Percentiles rank a stretch among this genome's conserved stretches.
phyloP scores from a whole-genome alignment of 2,113 vertebrate genomes.

The Pelusios castaneus region DNA sequence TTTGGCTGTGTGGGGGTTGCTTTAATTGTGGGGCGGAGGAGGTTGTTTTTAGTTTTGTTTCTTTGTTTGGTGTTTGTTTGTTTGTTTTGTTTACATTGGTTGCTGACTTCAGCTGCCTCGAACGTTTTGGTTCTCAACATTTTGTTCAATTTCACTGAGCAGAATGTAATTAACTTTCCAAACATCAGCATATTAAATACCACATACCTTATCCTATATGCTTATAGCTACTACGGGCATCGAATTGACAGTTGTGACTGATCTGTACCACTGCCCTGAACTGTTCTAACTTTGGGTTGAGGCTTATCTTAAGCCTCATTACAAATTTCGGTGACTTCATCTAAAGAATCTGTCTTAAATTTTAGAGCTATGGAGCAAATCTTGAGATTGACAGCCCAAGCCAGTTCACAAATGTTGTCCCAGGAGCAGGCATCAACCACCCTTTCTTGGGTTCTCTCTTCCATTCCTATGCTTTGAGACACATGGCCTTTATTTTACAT shows the following conservation, averaged over 20 bases:
- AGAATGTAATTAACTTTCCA: neutral
- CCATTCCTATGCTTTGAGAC: neutral
- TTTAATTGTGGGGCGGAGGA: neutral
- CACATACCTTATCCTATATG: rapidly evolving
- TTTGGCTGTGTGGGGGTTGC: neutral
- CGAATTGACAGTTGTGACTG: neutral
- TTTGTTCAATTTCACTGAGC: neutral
- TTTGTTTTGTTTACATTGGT: neutral
- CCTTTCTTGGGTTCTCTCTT: neutral
- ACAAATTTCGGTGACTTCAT: neutral
- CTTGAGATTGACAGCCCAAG: neutral
- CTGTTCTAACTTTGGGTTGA: neutral
- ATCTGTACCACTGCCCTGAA: neutral
- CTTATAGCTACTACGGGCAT: neutral
- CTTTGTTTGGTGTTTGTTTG: neutral
- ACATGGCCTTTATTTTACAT: neutral
- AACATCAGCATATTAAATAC: neutral
- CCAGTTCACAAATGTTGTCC: neutral
- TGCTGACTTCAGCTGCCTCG: neutral
- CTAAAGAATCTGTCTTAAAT: neutral
- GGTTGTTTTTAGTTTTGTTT: too few relatives aligned
- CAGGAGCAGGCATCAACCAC: neutral
- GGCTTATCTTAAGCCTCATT: neutral
- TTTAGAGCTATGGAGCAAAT: neutral
- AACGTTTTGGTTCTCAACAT: neutral